phyloP scores from a whole-genome alignment of 2,888 invertebrate genomes.

The Kryphioiulus occultus region DNA sequence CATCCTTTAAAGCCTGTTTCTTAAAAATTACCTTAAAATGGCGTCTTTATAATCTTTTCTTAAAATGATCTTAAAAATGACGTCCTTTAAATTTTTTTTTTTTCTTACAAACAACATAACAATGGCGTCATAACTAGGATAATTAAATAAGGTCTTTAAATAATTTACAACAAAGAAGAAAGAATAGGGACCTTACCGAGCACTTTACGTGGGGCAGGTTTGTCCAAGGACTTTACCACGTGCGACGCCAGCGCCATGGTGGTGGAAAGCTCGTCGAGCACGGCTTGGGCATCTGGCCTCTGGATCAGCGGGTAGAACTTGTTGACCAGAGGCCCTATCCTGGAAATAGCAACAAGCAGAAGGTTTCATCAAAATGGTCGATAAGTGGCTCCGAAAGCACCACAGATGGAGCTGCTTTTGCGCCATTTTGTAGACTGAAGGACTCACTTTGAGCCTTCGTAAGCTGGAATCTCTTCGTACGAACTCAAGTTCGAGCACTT shows the following conservation, averaged over 20 bases:
- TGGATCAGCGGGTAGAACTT: slow-evolving; percentile 47
- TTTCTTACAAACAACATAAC: too few species aligned
- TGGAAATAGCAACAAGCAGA: background rate
- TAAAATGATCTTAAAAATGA: too few species aligned
- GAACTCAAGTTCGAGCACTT: slow-evolving; percentile 48
- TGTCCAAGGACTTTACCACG: slow-evolving; percentile 22
- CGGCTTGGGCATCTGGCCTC: slow-evolving; percentile 37
- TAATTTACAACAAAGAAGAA: too few species aligned
- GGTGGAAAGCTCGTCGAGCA: slow-evolving; percentile 42
- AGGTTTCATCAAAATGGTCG: background rate
- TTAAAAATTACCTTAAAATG: too few species aligned
- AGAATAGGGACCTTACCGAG: slow-evolving; percentile 37
- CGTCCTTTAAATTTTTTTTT: too few species aligned
- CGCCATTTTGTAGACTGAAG: background rate
- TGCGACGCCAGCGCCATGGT: slow-evolving; percentile 47
- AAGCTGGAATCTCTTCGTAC: slow-evolving; percentile 52
- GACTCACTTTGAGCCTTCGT: slow-evolving; percentile 48
- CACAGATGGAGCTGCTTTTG: too few species aligned
- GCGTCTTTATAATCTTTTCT: too few species aligned
- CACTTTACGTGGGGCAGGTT: background rate
- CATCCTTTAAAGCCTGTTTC: too few species aligned
- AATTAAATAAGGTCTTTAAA: too few species aligned
- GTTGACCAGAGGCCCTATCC: slow-evolving; percentile 42
- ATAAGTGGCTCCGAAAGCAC: too few species aligned
- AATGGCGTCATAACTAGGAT: too few species aligned